Evolutionary conservation across 2,797 vertebrate species (phyloP), one percentile per base, ranked within the genome.

Genomic region (Leuciscus waleckii): DNA sequence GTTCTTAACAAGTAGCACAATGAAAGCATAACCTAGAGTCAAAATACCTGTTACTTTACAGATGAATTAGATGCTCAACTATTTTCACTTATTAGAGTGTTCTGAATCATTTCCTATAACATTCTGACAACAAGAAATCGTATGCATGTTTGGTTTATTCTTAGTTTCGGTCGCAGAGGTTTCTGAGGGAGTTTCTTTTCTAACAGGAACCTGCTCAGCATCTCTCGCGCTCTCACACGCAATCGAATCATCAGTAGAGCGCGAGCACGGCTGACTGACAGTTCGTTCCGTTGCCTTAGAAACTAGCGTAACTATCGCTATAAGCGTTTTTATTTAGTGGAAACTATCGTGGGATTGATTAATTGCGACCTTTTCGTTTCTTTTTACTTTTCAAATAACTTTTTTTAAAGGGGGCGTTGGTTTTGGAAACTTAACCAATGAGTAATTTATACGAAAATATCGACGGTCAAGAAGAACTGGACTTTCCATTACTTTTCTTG

Each of bases 401-500:
- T 8, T 79, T 13, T 26, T n/a, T 32, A 23, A 39, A 21, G 58
- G 41, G 2, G 51, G 70, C 17, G 54, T 39, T 43, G 49, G 11
- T 16, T 16, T 43, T 68, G 2, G 85, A 68, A 65, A 26, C 54
- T 46, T 68, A 29, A 21, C 77, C 68, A 87, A 90, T 90, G 90
- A 89, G 67, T 89, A 82, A 71, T 73, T 81, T 85, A 4, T 83
- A 85, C 81, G 86, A 87, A 17, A 84, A 79, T 61, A 65, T 46
- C 81, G 86, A 88, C 83, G 92, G 94, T 46, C 96, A 97, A 86
- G 97, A 97, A 83, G 97, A 99, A 76, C 85, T 98, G 90, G 97
- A 98, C 92, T 98, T 99, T 90, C 95, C 96, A 7, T 95, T 96
- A 61, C 92, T 98, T 87, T 98, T 99, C 93, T 93, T 96, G 61